Evolutionary conservation across 2,888 invertebrate genomes (phyloP).

Genomic region (Tetanocera ferruginea): DNA sequence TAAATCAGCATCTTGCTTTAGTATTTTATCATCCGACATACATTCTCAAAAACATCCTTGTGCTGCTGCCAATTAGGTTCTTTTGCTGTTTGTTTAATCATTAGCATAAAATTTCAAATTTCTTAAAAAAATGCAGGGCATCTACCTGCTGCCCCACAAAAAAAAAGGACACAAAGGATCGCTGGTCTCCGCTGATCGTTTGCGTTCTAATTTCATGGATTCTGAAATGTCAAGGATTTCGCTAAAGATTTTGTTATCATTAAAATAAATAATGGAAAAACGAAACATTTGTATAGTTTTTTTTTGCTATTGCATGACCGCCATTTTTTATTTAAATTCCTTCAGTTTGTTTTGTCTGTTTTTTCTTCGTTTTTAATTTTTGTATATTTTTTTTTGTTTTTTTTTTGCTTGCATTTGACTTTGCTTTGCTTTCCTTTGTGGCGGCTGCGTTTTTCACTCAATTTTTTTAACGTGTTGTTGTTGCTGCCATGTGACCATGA

Average conservation of each 20-base stretch:
- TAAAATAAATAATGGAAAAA: slow-evolving; percentile 4
- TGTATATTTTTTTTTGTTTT: neutral
- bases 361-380: neutral
- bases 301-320: neutral
- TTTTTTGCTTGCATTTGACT: neutral
- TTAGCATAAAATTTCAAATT: slow-evolving; percentile 34
- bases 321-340: slow-evolving; percentile 8
- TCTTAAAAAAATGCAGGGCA: neutral
- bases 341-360: neutral
- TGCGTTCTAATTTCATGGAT: neutral
- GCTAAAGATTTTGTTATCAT: slow-evolving; percentile 7
- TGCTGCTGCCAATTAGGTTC: slow-evolving; percentile 35
- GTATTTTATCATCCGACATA: neutral
- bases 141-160: neutral
- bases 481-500: slow-evolving; percentile 44
- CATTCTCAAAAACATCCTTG: neutral
- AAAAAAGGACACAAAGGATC: neutral
- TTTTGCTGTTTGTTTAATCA: slow-evolving; percentile 23
- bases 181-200: neutral
- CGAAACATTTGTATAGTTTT: neutral
- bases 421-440: neutral
- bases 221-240: neutral
- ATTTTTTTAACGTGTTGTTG: neutral
- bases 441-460: neutral
- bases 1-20: slow-evolving; percentile 9